Percentiles rank a stretch among this genome's conserved stretches.
These are phyloP conservation scores for Ips typographus DNA, from an alignment of 1,140 invertebrate species.

Conservation along the genomic window DNA sequence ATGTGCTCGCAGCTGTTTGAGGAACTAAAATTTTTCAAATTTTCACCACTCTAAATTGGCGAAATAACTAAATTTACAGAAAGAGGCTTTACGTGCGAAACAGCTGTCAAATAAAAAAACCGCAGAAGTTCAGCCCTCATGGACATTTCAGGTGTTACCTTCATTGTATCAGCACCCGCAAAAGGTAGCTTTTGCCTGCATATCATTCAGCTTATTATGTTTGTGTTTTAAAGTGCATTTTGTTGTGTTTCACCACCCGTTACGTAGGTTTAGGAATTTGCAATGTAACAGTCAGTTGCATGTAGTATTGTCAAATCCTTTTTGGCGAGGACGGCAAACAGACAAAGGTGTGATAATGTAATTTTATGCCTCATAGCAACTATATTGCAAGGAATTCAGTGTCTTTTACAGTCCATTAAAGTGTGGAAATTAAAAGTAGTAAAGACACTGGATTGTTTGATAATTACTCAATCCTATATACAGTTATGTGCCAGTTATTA, in stretches of 20 bases:
- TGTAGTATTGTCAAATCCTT: constrained; percentile 16
- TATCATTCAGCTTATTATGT: constrained; percentile 29
- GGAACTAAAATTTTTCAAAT: too few species aligned
- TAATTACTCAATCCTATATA: too few species aligned
- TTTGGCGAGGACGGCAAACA: constrained; percentile 3
- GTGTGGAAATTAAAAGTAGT: too few species aligned
- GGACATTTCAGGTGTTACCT: constrained; percentile 81
- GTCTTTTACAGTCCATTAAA: too few species aligned
- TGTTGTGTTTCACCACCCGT: constrained; percentile 8
- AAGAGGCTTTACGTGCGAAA: constrained; percentile 61
- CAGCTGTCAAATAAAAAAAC: constrained; percentile 55
- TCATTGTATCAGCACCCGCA: constrained; percentile 79
- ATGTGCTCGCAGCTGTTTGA: too few species aligned
- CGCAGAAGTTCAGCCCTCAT: constrained; percentile 62
- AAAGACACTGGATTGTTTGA: too few species aligned
- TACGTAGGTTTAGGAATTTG: constrained; percentile 8
- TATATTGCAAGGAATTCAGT: too few species aligned
- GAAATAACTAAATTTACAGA: constrained; percentile 53
- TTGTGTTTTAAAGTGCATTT: constrained; percentile 24
- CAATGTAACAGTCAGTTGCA: not conserved
- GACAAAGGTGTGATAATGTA: not conserved
- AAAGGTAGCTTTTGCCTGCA: constrained; percentile 65
- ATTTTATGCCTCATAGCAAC: too few species aligned
- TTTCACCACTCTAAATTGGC: constrained; percentile 7
- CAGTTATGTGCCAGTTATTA: not conserved